Evolutionary conservation across 2,888 invertebrate species (phyloP).

Genomic region (Athalia circularis): DNA sequence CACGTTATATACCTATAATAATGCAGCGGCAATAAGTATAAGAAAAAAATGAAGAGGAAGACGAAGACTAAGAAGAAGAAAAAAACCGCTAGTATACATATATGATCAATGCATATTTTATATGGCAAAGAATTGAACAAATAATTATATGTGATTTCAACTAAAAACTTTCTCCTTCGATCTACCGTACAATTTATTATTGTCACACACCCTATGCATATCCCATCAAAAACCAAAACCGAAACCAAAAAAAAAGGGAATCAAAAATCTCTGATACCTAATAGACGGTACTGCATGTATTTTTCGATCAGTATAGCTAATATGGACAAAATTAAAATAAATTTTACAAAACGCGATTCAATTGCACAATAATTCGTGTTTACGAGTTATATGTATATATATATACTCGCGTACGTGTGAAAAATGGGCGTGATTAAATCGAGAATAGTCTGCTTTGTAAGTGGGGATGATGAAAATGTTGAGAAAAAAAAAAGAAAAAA

Average conservation of each 20-base stretch:
- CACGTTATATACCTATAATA: no score
- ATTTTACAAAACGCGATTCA: not conserved
- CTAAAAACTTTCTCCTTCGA: not conserved
- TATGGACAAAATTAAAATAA: no score
- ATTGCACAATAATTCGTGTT: not conserved
- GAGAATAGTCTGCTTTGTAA: not conserved
- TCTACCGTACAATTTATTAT: not conserved
- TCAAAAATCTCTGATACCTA: no score
- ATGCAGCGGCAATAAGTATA: no score
- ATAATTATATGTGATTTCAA: conserved; percentile 48
- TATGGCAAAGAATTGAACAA: conserved; percentile 47
- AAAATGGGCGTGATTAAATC: conserved; percentile 15
- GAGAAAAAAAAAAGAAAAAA: not conserved
- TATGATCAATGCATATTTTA: not conserved
- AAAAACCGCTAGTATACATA: no score
- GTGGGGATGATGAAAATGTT: not conserved
- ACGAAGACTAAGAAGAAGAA: no score
- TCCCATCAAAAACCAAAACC: not conserved
- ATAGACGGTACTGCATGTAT: not conserved
- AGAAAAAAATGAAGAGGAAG: no score
- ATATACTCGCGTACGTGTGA: not conserved
- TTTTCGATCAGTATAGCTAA: not conserved
- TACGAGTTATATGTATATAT: not conserved
- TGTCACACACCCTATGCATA: not conserved
- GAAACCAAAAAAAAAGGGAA: no score